Evolutionary conservation across 2,888 invertebrate genomes (phyloP).

Genomic region (Saturnia japonica): DNA sequence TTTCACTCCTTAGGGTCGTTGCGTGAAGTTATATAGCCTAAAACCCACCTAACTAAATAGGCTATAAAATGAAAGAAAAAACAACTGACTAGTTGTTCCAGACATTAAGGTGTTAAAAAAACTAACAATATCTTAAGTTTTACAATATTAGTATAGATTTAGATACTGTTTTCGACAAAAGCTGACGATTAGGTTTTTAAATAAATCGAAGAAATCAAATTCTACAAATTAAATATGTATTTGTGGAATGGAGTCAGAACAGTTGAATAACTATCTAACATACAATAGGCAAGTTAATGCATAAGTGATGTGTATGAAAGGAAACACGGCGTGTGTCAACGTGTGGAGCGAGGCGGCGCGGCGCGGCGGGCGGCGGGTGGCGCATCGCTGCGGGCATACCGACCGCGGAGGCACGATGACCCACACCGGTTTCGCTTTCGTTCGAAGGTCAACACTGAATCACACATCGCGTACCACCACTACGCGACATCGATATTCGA

Average conservation of each 20-base stretch:
- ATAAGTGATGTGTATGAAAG: conserved; percentile 43
- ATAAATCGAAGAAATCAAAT: background rate
- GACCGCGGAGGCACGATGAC: conserved; percentile 59
- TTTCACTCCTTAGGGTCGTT: no score
- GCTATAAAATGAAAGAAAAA: no score
- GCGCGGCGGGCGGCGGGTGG: conserved; percentile 23
- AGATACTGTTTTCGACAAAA: background rate
- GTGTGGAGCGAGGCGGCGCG: conserved; percentile 27
- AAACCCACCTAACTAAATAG: no score
- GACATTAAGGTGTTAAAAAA: no score
- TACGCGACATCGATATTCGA: conserved; percentile 27
- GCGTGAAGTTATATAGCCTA: no score
- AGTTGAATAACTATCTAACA: background rate
- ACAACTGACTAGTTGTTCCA: no score
- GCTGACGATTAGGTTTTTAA: background rate
- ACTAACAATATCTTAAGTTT: no score
- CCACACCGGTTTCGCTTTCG: conserved; percentile 78
- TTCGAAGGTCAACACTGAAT: conserved; percentile 74
- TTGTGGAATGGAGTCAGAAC: background rate
- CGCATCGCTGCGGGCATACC: conserved; percentile 25
- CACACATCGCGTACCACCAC: conserved; percentile 42
- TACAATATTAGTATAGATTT: background rate
- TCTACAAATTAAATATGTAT: background rate
- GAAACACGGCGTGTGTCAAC: conserved; percentile 44
- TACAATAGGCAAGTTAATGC: background rate